A percentile compares a stretch with the other conserved stretches of the same genome.
phyloP scores from a whole-genome alignment of 2,888 invertebrate species.

The Polydrusus pterygomalis region DNA sequence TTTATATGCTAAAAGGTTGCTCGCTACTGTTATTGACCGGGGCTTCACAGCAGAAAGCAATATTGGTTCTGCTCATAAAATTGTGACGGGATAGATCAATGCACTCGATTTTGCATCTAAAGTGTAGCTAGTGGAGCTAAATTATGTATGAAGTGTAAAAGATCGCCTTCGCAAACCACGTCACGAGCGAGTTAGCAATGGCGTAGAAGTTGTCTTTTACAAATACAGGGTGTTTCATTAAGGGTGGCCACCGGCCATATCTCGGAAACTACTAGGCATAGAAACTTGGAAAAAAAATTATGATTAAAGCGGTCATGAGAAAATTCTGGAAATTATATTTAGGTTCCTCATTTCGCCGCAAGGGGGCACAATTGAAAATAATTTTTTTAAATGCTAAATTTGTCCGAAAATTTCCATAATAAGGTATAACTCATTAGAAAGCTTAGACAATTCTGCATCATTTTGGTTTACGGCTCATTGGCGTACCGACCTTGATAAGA shows the following conservation, averaged over 20 bases:
- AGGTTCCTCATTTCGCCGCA: no score
- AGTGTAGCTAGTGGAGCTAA: conserved; percentile 42
- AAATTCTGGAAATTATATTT: no score
- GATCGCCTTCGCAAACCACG: conserved; percentile 34
- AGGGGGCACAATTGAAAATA: no score
- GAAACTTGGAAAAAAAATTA: no score
- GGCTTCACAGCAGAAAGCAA: conserved; percentile 47
- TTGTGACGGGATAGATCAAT: conserved; percentile 47
- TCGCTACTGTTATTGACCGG: conserved; percentile 43
- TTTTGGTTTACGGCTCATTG: no score
- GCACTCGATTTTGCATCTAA: conserved; percentile 50
- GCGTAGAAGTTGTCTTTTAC: conserved; percentile 27
- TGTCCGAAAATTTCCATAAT: no score
- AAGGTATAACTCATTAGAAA: no score
- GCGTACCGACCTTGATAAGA: no score
- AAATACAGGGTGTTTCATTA: conserved; percentile 2
- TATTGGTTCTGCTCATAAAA: conserved; percentile 47
- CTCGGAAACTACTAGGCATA: no score
- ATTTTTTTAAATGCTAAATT: no score
- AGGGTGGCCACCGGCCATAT: not conserved
- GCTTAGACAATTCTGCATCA: no score
- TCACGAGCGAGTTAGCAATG: conserved; percentile 6
- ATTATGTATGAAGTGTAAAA: conserved; percentile 48
- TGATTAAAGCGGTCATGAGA: no score
- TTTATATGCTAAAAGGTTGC: conserved; percentile 57